Conservation (phyloP, 2,113 vertebrate species). For the Glaucidium brasilianum region DNA sequence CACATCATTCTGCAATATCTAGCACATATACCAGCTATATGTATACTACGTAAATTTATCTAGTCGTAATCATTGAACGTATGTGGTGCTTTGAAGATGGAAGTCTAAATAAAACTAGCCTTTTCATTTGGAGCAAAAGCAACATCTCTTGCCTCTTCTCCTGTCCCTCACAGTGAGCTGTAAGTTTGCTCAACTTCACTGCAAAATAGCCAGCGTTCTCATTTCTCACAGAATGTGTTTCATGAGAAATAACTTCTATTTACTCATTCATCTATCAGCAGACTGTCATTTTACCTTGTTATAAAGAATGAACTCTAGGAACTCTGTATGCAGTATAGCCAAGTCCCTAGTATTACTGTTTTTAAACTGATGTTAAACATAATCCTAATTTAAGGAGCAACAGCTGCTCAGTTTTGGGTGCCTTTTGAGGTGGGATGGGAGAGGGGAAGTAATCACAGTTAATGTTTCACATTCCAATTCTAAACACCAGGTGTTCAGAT, state of each 20-base stretch:
- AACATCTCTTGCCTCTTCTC: neutral
- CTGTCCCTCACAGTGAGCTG: neutral
- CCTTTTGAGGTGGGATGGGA: neutral
- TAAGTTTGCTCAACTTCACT: neutral
- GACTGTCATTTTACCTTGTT: neutral
- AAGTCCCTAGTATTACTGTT: neutral
- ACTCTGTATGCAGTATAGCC: neutral
- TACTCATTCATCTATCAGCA: neutral
- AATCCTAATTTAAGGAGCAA: neutral
- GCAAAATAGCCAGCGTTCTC: neutral
- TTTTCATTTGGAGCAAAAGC: neutral
- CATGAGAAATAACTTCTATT: neutral
- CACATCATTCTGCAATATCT: neutral
- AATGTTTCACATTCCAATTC: neutral
- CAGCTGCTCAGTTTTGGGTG: neutral
- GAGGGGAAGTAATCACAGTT: neutral
- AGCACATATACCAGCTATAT: neutral
- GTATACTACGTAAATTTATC: neutral
- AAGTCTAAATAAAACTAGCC: neutral
- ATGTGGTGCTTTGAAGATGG: neutral
- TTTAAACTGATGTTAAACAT: neutral
- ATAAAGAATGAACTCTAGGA: neutral
- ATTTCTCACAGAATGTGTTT: neutral
- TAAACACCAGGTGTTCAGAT: neutral
- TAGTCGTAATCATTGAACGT: neutral